phyloP scores from a whole-genome alignment of 2,113 vertebrate genomes.

The Butorides virescens region DNA sequence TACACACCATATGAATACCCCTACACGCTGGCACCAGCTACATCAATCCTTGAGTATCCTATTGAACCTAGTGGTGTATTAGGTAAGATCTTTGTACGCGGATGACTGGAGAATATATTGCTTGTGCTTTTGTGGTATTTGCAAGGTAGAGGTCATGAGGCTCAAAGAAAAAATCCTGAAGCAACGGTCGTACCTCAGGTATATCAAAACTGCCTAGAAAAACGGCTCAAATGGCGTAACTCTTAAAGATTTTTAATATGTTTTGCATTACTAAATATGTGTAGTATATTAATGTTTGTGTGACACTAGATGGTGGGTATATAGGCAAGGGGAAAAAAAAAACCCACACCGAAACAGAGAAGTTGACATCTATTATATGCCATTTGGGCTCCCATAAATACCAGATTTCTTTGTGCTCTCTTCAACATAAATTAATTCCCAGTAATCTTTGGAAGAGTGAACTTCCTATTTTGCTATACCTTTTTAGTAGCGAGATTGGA shows the following conservation, averaged over 20 bases:
- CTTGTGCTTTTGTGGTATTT: neutral
- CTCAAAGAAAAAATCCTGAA: neutral
- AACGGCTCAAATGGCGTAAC: neutral
- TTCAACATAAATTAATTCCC: neutral
- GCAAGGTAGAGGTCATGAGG: neutral
- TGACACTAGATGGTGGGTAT: neutral
- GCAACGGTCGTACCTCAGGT: neutral
- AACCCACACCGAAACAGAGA: too few species aligned
- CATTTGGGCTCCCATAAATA: neutral
- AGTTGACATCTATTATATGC: neutral
- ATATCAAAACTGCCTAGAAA: neutral
- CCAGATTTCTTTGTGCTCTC: neutral
- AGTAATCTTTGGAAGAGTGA: neutral
- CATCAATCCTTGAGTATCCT: conserved; percentile 98
- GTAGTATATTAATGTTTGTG: neutral
- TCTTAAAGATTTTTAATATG: neutral
- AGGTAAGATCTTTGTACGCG: conserved; percentile 78
- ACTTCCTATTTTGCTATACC: neutral
- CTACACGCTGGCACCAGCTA: conserved; percentile 93
- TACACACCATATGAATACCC: conserved; percentile 98
- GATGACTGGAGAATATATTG: neutral
- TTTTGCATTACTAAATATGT: neutral
- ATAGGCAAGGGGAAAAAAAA: neutral
- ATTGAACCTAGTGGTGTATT: conserved; percentile 97
- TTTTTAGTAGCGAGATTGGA: neutral